Evolutionary conservation across 2,797 vertebrate genomes (phyloP).

Genomic region (Microctenopoma steveboyesi): DNA sequence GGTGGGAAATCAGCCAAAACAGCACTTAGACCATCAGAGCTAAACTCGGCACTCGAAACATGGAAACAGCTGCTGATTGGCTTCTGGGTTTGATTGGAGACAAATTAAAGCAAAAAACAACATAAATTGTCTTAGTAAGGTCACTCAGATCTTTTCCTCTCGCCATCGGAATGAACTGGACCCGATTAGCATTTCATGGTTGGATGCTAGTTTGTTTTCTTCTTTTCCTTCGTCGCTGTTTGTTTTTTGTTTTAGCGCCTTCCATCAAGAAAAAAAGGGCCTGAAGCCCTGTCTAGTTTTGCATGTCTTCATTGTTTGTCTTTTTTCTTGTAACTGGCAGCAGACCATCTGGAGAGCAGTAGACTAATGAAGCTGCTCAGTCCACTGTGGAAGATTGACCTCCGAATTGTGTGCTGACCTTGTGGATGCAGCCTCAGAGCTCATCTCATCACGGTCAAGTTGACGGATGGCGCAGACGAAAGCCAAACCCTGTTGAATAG

Average conservation of each 20-base stretch:
- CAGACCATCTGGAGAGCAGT: constrained; percentile 31
- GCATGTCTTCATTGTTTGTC: background rate
- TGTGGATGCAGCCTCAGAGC: constrained; percentile 55
- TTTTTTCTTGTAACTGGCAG: constrained; percentile 35
- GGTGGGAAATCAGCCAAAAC: background rate
- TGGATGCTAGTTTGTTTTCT: no score
- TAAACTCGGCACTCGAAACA: background rate
- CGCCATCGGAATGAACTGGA: no score
- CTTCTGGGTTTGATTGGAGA: background rate
- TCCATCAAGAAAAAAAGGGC: background rate
- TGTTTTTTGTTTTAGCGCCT: background rate
- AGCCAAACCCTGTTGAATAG: background rate
- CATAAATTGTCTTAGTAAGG: no score
- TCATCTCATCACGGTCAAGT: constrained; percentile 60
- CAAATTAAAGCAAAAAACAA: no score
- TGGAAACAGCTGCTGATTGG: background rate
- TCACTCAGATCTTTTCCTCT: no score
- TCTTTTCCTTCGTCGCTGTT: no score
- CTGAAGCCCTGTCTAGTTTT: background rate
- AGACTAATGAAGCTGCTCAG: constrained; percentile 51
- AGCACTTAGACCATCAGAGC: background rate
- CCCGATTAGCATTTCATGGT: no score
- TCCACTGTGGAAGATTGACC: constrained; percentile 52
- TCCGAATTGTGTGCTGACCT: constrained; percentile 58
- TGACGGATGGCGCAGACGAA: constrained; percentile 55